Percentiles rank a stretch among this genome's conserved stretches.
phyloP scores from a whole-genome alignment of 2,888 invertebrate genomes.

The Apotomis capreana region DNA sequence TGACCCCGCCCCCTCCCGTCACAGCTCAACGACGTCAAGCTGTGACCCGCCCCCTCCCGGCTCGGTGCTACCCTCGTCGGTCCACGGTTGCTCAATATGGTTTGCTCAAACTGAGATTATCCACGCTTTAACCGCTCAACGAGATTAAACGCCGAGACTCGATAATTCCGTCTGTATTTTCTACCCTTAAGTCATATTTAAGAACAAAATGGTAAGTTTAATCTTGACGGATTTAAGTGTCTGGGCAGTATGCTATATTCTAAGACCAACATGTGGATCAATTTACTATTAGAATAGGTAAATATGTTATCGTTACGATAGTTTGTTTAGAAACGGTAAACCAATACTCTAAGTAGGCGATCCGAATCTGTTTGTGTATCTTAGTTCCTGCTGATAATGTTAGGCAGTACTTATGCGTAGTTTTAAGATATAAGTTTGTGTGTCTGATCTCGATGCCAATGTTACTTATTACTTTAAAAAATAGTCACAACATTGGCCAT shows the following conservation, averaged over 20 bases:
- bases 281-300: neutral
- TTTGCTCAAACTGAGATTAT: slow-evolving; percentile 23
- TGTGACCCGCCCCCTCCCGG: slow-evolving; percentile 30
- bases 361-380: slow-evolving; percentile 3
- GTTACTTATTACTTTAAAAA: slow-evolving; percentile 15
- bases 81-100: slow-evolving; percentile 20
- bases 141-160: slow-evolving; percentile 9
- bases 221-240: slow-evolving; percentile 4
- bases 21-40: slow-evolving; percentile 25
- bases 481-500: slow-evolving; percentile 29
- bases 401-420: slow-evolving; percentile 21
- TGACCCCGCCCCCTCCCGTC: slow-evolving; percentile 26
- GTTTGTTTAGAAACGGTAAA: slow-evolving; percentile 5
- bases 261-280: slow-evolving; percentile 24
- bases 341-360: slow-evolving; percentile 15
- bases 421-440: slow-evolving; percentile 32
- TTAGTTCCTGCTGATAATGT: slow-evolving; percentile 22
- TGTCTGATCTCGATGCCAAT: slow-evolving; percentile 36
- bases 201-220: neutral
- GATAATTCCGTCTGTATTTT: slow-evolving; percentile 8
- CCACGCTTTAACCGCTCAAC: slow-evolving; percentile 27
- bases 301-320: slow-evolving; percentile 10
- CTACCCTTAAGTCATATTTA: slow-evolving; percentile 22
- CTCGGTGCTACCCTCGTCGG: slow-evolving; percentile 6
- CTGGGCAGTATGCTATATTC: slow-evolving; percentile 9